Base-by-base conservation (phyloP, 2,113 vertebrate species). In the Tenrec ecaudatus region DNA sequence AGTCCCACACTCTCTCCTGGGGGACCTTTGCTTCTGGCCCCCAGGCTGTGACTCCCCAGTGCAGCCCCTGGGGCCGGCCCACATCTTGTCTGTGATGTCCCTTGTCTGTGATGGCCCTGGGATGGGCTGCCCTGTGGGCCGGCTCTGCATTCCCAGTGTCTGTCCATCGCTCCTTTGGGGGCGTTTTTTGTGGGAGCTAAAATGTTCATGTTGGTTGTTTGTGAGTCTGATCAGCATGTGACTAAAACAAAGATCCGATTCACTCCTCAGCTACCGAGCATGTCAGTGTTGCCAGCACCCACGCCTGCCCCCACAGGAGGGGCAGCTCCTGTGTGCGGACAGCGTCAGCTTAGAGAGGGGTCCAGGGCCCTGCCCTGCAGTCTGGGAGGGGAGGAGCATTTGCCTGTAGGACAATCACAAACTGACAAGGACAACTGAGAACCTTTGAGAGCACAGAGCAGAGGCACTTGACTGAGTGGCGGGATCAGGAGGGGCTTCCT, bases 381-480 rank as follows among this genome's bases (percentile, higher is more conserved):
- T 47, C 57, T 69, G n/a, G 82, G 77, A 89, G 71, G 73, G 85
- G 27, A 58, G 14, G 47, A 15, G 4, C 29, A 27, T 94, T 64
- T 87, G 73, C 43, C 77, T 43, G 88, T 31, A 69, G 82, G 90
- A 4, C 86, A 40, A 88, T 93, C 88, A 80, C 58, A 83, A 75
- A 83, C 31, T 53, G 6, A 75, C 82, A 60, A 88, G 82, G 60
- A 87, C 89, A 94, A 88, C 62, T 1, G 10, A 57, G 47, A 73
- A 47, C 38, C 38, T 81, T 8, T 75, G 83, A 93, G 71, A 79
- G 40, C 82, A 62, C 31, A 75, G 58, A 88, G 43, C 29, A 89
- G 62, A 23, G n/a, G n/a, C 78, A 60, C 3, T 20, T n/a, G 23
- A 71, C 78, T 33, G 23, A 71, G 73, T 33, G 60, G 78, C 84